These are phyloP conservation scores for Idaea dimidiata DNA, from an alignment of 2,888 invertebrate species.

Conservation along the genomic window DNA sequence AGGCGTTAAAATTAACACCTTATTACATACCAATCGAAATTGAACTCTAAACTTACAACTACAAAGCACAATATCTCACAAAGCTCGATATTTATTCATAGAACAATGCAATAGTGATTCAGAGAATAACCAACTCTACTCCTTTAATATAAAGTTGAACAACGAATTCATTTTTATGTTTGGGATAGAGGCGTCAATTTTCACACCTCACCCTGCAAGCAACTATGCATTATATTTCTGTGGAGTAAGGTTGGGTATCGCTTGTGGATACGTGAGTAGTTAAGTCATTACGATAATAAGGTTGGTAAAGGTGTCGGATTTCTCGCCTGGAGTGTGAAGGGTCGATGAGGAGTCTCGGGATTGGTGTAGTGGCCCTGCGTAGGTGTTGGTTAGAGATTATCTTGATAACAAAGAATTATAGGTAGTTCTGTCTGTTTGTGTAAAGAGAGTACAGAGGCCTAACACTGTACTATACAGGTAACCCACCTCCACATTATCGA, in stretches of 20 bases:
- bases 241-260: constrained; percentile 19
- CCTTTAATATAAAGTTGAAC: constrained; percentile 30
- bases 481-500: too few relatives aligned
- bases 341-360: constrained; percentile 53
- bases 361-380: constrained; percentile 45
- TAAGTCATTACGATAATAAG: constrained; percentile 40
- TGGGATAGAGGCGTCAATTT: constrained; percentile 72
- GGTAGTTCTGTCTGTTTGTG: too few relatives aligned
- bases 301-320: constrained; percentile 66
- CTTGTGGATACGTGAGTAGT: constrained; percentile 17
- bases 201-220: constrained; percentile 59
- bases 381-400: not conserved
- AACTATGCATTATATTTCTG: constrained; percentile 28
- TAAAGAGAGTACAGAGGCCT: too few relatives aligned
- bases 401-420: not conserved
- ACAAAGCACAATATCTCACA: constrained; percentile 13
- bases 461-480: too few relatives aligned
- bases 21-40: constrained; percentile 24
- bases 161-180: constrained; percentile 29
- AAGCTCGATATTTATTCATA: constrained; percentile 24
- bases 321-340: constrained; percentile 78
- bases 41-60: constrained; percentile 15
- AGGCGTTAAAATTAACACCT: constrained; percentile 76
- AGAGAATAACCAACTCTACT: constrained; percentile 38
- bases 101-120: constrained; percentile 33